Evolutionary conservation across 2,797 vertebrate genomes (phyloP), one percentile per base, ranked within the genome.

Genomic region (Enteromius thamalakanensis): DNA sequence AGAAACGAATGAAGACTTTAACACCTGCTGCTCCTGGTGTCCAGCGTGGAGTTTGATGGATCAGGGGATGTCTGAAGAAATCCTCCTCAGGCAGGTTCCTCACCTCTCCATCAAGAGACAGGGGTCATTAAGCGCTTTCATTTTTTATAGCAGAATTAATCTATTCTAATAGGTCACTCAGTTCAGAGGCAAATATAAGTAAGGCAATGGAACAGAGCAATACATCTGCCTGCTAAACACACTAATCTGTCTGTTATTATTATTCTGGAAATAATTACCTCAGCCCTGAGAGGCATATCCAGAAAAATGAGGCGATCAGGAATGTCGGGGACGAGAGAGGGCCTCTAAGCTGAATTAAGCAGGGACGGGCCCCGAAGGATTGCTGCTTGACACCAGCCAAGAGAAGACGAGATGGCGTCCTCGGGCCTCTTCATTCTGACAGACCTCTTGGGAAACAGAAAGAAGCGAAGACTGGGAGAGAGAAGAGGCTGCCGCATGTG

Each of bases 181-280:
- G 69, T 87, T 83, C 53, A 72, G 78, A 70, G 81, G 82, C 84
- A 86, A 88, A 83, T 83, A 77, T 45, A 84, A 84, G 78, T 60
- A 65, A 81, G 64, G 62, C 70, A 80, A 79, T 70, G 79, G 77
- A 88, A 85, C 64, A 55, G 85, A 3, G 67, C 75, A 86, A 87
- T 84, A 88, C 76, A 83, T 81, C 84, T 80, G 80, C 79, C 85
- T 87, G 83, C 84, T 84, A 86, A 89, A 87, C 82, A 86, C 80
- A 72, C 81, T 88, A 85, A 89, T 88, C 82, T 84, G 72, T 82
- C 71, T 82, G 55, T 87, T 88, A 86, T 90, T 90, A 89, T 88
- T 89, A 89, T 87, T 87, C 85, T 74, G 82, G 58, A 86, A 89
- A 89, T 90, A 90, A 90, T 89, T 87, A 89, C 82, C 60, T 82